Evolutionary conservation across 2,797 vertebrate species (phyloP).

Genomic region (Acrossocheilus fasciatus): DNA sequence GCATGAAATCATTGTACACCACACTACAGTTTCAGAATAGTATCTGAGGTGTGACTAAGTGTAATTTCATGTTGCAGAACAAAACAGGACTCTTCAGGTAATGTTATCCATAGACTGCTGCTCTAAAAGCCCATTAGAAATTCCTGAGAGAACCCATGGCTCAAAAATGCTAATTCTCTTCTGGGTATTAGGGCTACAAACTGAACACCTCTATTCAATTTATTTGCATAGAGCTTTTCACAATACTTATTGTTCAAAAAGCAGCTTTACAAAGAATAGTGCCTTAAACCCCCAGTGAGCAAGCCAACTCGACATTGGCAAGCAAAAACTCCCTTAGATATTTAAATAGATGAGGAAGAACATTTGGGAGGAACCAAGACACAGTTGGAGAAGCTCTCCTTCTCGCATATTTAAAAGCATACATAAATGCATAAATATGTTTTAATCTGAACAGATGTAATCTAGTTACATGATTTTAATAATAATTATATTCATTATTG

Average conservation of each 20-base stretch:
- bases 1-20: background rate
- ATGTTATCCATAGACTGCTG: background rate
- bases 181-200: conserved; percentile 6
- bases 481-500: background rate
- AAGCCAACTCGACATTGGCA: background rate
- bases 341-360: background rate
- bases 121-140: conserved; percentile 4
- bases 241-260: conserved; percentile 30
- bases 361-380: background rate
- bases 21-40: background rate
- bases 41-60: background rate
- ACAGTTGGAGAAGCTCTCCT: background rate
- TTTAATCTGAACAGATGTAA: background rate
- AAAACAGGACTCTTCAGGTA: background rate
- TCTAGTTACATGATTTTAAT: background rate
- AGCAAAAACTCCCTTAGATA: background rate
- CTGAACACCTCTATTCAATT: background rate
- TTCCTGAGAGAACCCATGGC: background rate
- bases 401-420: background rate
- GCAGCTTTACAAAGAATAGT: background rate
- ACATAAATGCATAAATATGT: background rate
- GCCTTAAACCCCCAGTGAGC: background rate
- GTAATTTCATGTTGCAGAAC: background rate
- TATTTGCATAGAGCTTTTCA: background rate
- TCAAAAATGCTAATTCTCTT: conserved; percentile 8